Percentiles rank a stretch among this genome's conserved stretches.
phyloP scores from a whole-genome alignment of 2,888 invertebrate genomes.

The Seira ritae region DNA sequence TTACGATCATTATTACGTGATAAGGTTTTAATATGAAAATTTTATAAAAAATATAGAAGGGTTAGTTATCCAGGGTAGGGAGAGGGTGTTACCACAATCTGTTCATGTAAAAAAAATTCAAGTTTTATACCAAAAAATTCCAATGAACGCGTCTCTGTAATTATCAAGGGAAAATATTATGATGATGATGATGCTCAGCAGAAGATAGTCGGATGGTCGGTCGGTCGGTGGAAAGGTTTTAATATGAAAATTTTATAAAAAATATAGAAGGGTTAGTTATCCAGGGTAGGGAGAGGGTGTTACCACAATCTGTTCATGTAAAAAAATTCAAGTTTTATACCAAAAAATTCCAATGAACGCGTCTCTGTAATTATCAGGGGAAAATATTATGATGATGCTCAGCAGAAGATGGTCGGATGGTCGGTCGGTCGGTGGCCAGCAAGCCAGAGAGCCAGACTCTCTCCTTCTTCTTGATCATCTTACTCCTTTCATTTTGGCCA shows the following conservation, averaged over 20 bases:
- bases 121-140: constrained; percentile 62
- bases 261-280: constrained; percentile 9
- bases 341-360: constrained; percentile 63
- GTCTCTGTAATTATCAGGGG: constrained; percentile 58
- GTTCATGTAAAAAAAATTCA: constrained; percentile 43
- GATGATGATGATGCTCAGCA: no score
- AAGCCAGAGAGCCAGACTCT: no score
- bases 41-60: background rate
- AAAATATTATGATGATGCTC: constrained; percentile 1
- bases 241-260: constrained; percentile 20
- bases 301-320: constrained; percentile 28
- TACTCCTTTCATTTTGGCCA: no score
- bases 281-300: constrained; percentile 28
- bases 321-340: constrained; percentile 60
- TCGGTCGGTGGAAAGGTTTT: constrained; percentile 37
- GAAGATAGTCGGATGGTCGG: constrained; percentile 13
- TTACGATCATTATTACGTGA: constrained; percentile 47
- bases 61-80: background rate
- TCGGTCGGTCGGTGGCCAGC: constrained; percentile 34
- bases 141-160: constrained; percentile 63
- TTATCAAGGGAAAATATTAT: constrained; percentile 32
- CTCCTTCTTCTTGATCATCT: no score
- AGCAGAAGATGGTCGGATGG: no score
- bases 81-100: constrained; percentile 45
- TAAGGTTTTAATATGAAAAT: constrained; percentile 33